Percentiles rank a stretch among this genome's conserved stretches.
These are phyloP conservation scores for Stigmatopora argus DNA, from an alignment of 2,113 vertebrate genomes.

Conservation along the genomic window DNA sequence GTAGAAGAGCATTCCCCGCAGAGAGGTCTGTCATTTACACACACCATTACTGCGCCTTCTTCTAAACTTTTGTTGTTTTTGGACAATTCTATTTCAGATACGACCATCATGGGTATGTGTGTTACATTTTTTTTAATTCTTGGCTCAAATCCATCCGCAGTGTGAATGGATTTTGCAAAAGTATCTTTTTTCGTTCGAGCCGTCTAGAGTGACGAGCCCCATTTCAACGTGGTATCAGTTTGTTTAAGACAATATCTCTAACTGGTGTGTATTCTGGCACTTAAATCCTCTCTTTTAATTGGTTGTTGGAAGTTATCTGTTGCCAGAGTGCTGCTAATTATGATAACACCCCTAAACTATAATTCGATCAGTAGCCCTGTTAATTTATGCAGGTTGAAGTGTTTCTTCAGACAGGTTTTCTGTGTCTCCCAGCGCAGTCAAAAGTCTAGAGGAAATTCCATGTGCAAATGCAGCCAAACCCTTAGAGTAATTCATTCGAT, in stretches of 20 bases:
- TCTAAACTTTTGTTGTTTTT: slow-evolving; percentile 15
- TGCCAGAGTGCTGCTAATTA: no score
- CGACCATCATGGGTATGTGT: slow-evolving; percentile 17
- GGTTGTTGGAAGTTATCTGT: no score
- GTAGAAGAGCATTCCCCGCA: background rate
- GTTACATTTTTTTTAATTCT: background rate
- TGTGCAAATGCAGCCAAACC: no score
- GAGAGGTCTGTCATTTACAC: slow-evolving; percentile 7
- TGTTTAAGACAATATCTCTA: background rate
- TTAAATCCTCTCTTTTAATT: no score
- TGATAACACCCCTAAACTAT: no score
- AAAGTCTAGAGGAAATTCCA: background rate
- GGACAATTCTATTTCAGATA: slow-evolving; percentile 4
- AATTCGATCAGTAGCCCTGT: no score
- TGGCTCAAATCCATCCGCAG: background rate
- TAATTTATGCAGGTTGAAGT: no score
- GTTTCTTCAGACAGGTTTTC: background rate
- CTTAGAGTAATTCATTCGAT: no score
- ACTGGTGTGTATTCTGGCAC: background rate
- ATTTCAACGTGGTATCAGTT: no score
- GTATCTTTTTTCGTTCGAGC: background rate
- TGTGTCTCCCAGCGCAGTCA: background rate
- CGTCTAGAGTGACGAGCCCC: no score
- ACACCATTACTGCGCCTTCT: background rate
- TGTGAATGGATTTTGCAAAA: background rate